phyloP scores from a whole-genome alignment of 2,888 invertebrate species.

The Ophion ellenae region DNA sequence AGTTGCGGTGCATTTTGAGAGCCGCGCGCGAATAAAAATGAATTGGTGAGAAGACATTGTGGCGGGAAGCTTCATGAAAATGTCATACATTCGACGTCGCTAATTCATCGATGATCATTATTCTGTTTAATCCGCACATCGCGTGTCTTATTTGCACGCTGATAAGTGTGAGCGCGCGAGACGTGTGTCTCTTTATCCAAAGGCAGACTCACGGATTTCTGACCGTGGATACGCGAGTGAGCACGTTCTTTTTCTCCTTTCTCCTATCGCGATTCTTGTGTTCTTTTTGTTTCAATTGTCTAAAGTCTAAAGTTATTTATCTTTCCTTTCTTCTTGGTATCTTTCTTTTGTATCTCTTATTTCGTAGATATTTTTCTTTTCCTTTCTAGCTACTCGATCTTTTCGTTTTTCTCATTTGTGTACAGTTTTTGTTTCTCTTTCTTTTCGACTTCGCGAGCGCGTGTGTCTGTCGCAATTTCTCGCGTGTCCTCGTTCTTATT shows the following conservation, averaged over 20 bases:
- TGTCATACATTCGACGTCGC: neutral
- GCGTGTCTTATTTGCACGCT: conserved; percentile 18
- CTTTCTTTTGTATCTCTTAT: neutral
- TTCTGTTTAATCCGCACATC: conserved; percentile 5
- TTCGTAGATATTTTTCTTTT: too few species aligned
- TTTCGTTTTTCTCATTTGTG: too few species aligned
- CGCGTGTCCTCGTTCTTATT: conserved; percentile 10
- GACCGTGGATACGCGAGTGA: neutral
- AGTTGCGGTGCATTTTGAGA: neutral
- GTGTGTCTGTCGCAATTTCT: conserved; percentile 5
- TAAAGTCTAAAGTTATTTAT: neutral
- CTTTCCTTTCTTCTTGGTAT: neutral
- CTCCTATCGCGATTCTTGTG: too few species aligned
- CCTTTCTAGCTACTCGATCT: too few species aligned
- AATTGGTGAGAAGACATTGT: neutral
- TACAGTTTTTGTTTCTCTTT: too few species aligned
- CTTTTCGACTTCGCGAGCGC: too few species aligned
- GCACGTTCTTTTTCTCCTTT: neutral
- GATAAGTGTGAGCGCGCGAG: conserved; percentile 21
- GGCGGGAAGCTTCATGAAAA: neutral
- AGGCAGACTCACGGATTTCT: neutral
- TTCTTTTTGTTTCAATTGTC: neutral
- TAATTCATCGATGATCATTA: neutral
- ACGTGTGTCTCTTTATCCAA: neutral
- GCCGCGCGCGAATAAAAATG: neutral